Conservation (phyloP, 2,888 invertebrate genomes). For the Patella depressa region DNA sequence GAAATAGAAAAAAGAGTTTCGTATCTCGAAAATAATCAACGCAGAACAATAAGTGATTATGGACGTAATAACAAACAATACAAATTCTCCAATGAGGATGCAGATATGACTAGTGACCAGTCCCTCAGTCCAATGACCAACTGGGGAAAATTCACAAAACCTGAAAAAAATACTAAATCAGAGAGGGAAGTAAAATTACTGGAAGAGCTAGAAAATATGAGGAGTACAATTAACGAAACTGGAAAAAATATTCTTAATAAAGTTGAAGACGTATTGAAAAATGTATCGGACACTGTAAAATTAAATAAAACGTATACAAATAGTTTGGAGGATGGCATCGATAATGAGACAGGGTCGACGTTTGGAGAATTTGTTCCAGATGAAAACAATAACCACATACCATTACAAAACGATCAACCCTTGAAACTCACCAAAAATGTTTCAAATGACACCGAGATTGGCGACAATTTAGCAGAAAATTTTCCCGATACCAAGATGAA, state of each 20-base stretch:
- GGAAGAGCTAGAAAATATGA: conserved; percentile 22
- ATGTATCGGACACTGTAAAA: background rate
- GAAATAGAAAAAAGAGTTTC: conserved; percentile 2
- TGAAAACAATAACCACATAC: background rate
- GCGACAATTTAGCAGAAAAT: background rate
- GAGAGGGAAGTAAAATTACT: conserved; percentile 10
- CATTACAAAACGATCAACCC: background rate
- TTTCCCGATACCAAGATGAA: background rate
- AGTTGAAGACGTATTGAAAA: conserved; percentile 15
- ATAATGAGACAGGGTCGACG: conserved; percentile 14
- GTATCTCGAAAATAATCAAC: background rate
- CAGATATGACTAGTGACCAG: background rate
- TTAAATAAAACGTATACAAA: background rate
- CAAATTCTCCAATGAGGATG: background rate
- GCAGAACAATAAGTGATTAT: background rate
- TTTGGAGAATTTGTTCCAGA: conserved; percentile 16
- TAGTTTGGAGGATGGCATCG: conserved; percentile 4
- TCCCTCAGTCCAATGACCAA: background rate
- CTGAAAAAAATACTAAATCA: background rate
- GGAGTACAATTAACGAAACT: conserved; percentile 19
- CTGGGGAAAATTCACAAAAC: background rate
- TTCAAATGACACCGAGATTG: background rate
- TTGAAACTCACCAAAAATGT: background rate
- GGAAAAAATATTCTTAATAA: conserved; percentile 14
- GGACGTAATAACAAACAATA: background rate